Conservation (phyloP, 2,797 vertebrate genomes). For the Caiman crocodilus region DNA sequence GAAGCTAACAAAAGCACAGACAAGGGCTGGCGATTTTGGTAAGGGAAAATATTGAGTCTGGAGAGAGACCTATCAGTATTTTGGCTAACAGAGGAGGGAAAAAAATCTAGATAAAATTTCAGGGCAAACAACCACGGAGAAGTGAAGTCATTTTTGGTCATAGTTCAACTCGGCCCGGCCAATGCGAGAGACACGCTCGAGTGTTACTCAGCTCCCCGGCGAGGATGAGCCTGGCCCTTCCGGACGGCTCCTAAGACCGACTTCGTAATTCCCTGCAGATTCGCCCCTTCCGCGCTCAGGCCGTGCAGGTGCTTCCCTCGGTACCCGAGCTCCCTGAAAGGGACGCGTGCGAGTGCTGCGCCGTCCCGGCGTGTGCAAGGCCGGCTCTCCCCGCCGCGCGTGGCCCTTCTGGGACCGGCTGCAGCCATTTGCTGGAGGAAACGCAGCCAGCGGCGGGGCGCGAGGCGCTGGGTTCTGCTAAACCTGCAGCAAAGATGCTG, state of each 20-base stretch:
- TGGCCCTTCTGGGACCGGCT: neutral
- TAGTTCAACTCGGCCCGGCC: slow-evolving; percentile 5
- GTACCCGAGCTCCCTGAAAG: slow-evolving; percentile 21
- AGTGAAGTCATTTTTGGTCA: slow-evolving; percentile 7
- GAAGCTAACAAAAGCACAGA: neutral
- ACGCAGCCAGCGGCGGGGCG: slow-evolving; percentile 52
- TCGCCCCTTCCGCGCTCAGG: neutral
- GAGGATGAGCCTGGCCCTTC: slow-evolving; percentile 31
- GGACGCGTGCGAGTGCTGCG: neutral
- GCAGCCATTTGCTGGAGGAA: neutral
- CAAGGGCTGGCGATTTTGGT: neutral
- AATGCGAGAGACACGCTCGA: neutral
- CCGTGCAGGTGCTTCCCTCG: neutral
- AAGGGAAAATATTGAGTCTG: slow-evolving; percentile 41
- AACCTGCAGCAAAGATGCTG: neutral
- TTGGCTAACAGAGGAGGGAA: neutral
- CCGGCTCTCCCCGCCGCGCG: neutral
- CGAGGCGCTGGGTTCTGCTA: slow-evolving; percentile 41
- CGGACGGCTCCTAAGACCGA: neutral
- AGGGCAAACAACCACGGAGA: slow-evolving; percentile 22
- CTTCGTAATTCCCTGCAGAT: neutral
- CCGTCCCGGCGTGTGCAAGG: slow-evolving; percentile 44
- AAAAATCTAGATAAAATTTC: slow-evolving; percentile 34
- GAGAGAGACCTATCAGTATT: neutral
- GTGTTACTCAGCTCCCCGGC: neutral